Conservation (phyloP, 2,113 vertebrate genomes). For the Felis catus region F.catus_Fca126_mat1.0 CM031426.1:12021501-12022000, state of each 20-base stretch:
- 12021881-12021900: not conserved
- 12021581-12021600: not conserved
- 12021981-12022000: not conserved
- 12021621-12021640: not conserved
- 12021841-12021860: too few species aligned
- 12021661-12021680: too few species aligned
- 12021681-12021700: too few species aligned
- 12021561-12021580: too few species aligned
- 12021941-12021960: not conserved
- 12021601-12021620: not conserved
- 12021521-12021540: not conserved
- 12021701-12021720: too few species aligned
- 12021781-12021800: too few species aligned
- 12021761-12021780: too few species aligned
- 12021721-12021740: too few species aligned
- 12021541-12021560: not conserved
- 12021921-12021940: slow-evolving; percentile 26
- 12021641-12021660: too few species aligned
- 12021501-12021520: not conserved
- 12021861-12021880: not conserved
- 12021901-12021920: not conserved
- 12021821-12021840: too few species aligned
- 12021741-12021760: too few species aligned
- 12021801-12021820: too few species aligned
- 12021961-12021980: not conserved